These are phyloP conservation scores for Drosophila rellima DNA, from an alignment of 2,888 invertebrate species.

Conservation along the genomic window DNA sequence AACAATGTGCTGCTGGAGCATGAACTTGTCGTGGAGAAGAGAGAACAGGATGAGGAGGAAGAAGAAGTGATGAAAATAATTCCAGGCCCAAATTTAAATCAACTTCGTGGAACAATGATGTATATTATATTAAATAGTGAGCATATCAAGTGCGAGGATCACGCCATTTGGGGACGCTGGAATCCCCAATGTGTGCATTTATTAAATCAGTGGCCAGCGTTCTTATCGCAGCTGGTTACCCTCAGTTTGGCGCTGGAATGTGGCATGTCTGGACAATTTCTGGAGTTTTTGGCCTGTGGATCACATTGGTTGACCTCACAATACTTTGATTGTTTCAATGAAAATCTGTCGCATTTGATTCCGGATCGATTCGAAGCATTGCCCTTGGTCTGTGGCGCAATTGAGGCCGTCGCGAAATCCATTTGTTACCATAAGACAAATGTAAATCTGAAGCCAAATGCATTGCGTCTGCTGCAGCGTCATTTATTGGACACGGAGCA, in stretches of 20 bases:
- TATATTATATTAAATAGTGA: constrained; percentile 48
- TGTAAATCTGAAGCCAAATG: constrained; percentile 13
- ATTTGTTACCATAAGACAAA: constrained; percentile 11
- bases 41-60: neutral
- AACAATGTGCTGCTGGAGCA: constrained; percentile 51
- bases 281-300: constrained; percentile 59
- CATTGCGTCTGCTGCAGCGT: constrained; percentile 46
- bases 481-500: constrained; percentile 42
- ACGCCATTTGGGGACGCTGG: neutral
- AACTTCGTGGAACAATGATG: constrained; percentile 57
- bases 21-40: constrained; percentile 22
- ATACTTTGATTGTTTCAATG: constrained; percentile 50
- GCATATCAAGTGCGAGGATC: neutral
- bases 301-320: constrained; percentile 51
- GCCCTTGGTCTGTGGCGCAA: constrained; percentile 11
- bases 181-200: constrained; percentile 52
- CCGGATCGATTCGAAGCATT: constrained; percentile 1
- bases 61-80: neutral
- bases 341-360: constrained; percentile 22
- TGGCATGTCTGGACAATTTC: constrained; percentile 41
- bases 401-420: constrained; percentile 44
- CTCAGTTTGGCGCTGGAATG: constrained; percentile 49
- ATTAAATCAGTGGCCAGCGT: constrained; percentile 42
- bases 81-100: constrained; percentile 23
- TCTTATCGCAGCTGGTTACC: constrained; percentile 43